Percentiles rank a stretch among this genome's conserved stretches.
Conservation (phyloP, 1,140 invertebrate genomes). For the Argopecten irradians region DNA sequence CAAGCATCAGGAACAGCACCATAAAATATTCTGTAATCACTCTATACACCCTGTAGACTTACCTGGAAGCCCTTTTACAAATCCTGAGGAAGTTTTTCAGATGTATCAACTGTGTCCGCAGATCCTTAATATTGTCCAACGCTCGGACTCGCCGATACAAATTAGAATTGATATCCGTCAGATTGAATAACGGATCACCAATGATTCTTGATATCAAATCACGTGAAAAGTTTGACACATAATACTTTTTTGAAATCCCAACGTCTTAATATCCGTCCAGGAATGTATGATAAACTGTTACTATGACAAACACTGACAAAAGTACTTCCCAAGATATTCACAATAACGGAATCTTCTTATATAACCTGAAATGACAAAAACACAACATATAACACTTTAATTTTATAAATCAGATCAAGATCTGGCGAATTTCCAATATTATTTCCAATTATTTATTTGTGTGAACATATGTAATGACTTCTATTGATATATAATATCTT, state of each 20-base stretch:
- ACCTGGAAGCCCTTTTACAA: slow-evolving; percentile 69
- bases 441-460: no score
- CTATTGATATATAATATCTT: no score
- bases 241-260: slow-evolving; percentile 86
- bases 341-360: slow-evolving; percentile 84
- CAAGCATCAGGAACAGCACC: no score
- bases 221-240: slow-evolving; percentile 89
- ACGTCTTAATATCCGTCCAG: slow-evolving; percentile 85
- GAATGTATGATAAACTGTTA: slow-evolving; percentile 86
- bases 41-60: slow-evolving; percentile 67
- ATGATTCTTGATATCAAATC: slow-evolving; percentile 87
- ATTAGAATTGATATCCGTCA: slow-evolving; percentile 81
- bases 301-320: slow-evolving; percentile 93
- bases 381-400: no score
- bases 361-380: slow-evolving; percentile 82
- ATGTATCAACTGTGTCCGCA: slow-evolving; percentile 83
- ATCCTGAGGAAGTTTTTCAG: slow-evolving; percentile 82
- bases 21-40: no score
- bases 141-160: slow-evolving; percentile 82
- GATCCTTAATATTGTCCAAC: slow-evolving; percentile 81
- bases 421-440: no score
- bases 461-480: no score
- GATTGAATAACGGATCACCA: slow-evolving; percentile 87
- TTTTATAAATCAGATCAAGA: no score
- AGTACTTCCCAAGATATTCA: slow-evolving; percentile 90